Conservation (phyloP, 2,797 vertebrate species). For the Trematomus bernacchii region DNA sequence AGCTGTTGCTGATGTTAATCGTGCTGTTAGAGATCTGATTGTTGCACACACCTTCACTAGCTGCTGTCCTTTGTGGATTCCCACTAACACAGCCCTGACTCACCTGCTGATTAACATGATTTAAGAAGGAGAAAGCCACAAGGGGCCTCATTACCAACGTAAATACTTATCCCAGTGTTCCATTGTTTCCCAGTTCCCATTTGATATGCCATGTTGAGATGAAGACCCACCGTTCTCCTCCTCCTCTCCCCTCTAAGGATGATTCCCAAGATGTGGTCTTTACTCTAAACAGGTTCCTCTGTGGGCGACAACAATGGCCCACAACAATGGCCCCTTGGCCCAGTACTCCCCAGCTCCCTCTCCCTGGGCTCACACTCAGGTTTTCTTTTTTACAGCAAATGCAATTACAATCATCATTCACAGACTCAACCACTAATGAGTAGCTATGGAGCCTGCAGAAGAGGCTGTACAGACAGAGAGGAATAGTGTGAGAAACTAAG, state of each 20-base stretch:
- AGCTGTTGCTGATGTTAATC: constrained; percentile 28
- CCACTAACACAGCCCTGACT: constrained; percentile 62
- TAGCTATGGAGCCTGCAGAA: constrained; percentile 78
- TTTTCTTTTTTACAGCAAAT: constrained; percentile 83
- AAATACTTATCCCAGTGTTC: constrained; percentile 76
- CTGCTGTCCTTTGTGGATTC: constrained; percentile 73
- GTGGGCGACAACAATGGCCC: constrained; percentile 56
- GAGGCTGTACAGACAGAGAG: constrained; percentile 62
- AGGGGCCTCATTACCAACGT: constrained; percentile 82
- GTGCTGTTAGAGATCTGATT: constrained; percentile 49
- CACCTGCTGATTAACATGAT: constrained; percentile 82
- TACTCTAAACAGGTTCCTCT: constrained; percentile 64
- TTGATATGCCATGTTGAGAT: constrained; percentile 43
- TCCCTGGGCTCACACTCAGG: constrained; percentile 82
- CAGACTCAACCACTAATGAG: constrained; percentile 91
- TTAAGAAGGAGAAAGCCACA: constrained; percentile 77
- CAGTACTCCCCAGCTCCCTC: constrained; percentile 70
- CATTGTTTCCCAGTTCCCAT: constrained; percentile 55
- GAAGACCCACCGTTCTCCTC: constrained; percentile 56
- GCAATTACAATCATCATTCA: constrained; percentile 87
- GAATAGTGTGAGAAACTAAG: constrained; percentile 33
- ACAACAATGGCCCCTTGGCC: constrained; percentile 51
- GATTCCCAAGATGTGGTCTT: constrained; percentile 66
- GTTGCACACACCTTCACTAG: constrained; percentile 53
- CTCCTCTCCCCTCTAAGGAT: constrained; percentile 54